Evolutionary conservation across 2,113 vertebrate species (phyloP).

Genomic region (Brachyhypopomus gauderio): DNA sequence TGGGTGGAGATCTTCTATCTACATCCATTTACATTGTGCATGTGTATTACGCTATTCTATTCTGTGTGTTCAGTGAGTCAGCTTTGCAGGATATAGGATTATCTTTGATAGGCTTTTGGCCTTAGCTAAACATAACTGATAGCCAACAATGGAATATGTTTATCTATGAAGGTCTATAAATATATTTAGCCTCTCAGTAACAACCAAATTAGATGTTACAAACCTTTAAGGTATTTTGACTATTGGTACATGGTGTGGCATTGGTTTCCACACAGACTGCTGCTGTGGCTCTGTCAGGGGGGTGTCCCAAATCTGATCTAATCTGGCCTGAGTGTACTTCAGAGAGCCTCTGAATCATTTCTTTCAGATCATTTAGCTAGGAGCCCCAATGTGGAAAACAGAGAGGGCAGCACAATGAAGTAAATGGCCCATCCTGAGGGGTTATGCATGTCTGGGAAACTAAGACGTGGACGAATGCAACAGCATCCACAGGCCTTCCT

Average conservation of each 20-base stretch:
- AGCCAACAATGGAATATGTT: not conserved
- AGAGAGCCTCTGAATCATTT: not conserved
- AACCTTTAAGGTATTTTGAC: not conserved
- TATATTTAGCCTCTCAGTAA: not conserved
- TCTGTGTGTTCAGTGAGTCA: conserved; percentile 29
- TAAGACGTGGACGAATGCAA: too few species aligned
- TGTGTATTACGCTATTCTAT: conserved; percentile 26
- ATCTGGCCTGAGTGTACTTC: not conserved
- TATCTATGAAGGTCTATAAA: not conserved
- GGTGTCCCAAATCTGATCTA: conserved; percentile 12
- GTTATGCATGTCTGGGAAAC: not conserved
- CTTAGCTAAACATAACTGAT: not conserved
- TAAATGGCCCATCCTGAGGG: not conserved
- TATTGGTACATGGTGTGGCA: not conserved
- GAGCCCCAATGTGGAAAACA: not conserved
- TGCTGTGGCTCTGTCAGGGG: not conserved
- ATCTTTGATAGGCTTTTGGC: not conserved
- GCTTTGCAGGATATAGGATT: not conserved
- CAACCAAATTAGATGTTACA: not conserved
- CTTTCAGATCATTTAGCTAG: not conserved
- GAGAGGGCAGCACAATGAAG: not conserved
- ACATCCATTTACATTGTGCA: conserved; percentile 14
- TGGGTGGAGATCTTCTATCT: conserved; percentile 9
- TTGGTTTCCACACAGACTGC: not conserved
- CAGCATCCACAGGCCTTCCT: too few species aligned